A percentile compares a stretch with the other conserved stretches of the same genome.
Evolutionary conservation across 2,888 invertebrate species (phyloP).

Genomic region (Eurois occulta): DNA sequence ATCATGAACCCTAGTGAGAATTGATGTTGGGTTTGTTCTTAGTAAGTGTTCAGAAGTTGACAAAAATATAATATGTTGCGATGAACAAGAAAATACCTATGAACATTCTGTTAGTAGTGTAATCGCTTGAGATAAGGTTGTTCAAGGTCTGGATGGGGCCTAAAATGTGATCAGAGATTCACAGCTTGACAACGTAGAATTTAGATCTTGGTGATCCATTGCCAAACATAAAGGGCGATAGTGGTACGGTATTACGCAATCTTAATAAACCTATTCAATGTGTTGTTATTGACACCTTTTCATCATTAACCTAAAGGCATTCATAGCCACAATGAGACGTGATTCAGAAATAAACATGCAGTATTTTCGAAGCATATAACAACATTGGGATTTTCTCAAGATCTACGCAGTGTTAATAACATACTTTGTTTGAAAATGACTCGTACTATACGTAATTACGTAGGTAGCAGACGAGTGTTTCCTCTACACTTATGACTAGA

Average conservation of each 20-base stretch:
- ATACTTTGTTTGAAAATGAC: slow-evolving; percentile 35
- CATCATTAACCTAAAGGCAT: background rate
- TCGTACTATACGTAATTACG: slow-evolving; percentile 21
- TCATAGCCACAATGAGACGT: background rate
- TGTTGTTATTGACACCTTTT: background rate
- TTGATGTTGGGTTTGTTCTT: background rate
- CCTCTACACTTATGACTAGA: slow-evolving; percentile 41
- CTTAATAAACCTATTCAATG: background rate
- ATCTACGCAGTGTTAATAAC: slow-evolving; percentile 27
- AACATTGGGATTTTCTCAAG: slow-evolving; percentile 23
- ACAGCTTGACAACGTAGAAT: background rate
- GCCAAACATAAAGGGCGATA: background rate
- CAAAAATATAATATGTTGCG: too few species aligned
- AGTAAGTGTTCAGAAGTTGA: background rate
- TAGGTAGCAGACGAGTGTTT: slow-evolving; percentile 28
- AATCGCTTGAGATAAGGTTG: background rate
- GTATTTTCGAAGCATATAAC: background rate
- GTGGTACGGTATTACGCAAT: background rate
- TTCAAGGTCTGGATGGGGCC: background rate
- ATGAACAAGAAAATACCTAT: background rate
- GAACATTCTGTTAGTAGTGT: background rate
- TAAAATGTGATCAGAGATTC: background rate
- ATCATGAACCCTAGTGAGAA: too few species aligned
- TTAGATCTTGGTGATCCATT: background rate
- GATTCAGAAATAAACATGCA: background rate